Conservation (phyloP, 1,140 invertebrate species). For the Drosophila ambigua region DNA sequence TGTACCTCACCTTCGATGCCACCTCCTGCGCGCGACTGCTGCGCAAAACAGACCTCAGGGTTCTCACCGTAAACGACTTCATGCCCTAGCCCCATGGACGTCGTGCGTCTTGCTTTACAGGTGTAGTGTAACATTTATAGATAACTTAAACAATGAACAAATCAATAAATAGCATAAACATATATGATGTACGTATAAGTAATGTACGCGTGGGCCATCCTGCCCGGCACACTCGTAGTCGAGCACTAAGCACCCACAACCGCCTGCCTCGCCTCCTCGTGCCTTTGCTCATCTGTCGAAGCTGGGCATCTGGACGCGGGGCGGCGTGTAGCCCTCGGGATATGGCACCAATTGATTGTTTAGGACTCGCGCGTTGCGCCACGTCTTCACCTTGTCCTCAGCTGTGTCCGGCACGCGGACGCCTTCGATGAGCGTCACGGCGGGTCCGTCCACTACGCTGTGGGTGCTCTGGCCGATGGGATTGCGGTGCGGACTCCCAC, state of each 20-base stretch:
- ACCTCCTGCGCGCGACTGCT: constrained; percentile 48
- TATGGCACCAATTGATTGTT: constrained; percentile 91
- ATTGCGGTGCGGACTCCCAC: constrained; percentile 52
- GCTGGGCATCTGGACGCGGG: constrained; percentile 84
- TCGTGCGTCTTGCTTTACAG: constrained; percentile 25
- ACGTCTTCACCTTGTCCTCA: constrained; percentile 90
- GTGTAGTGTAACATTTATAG: constrained; percentile 72
- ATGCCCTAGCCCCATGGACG: constrained; percentile 42
- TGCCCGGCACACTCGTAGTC: constrained; percentile 11
- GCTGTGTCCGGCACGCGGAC: constrained; percentile 92
- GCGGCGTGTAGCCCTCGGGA: constrained; percentile 87
- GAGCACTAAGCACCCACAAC: constrained; percentile 29
- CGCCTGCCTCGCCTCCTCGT: neutral
- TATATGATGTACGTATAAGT: neutral
- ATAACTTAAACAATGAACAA: constrained; percentile 71
- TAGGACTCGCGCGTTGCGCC: constrained; percentile 93
- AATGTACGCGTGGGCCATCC: neutral
- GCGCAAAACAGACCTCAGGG: constrained; percentile 62
- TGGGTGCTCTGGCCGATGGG: constrained; percentile 71
- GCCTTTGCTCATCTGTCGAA: constrained; percentile 67
- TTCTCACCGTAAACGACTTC: constrained; percentile 74
- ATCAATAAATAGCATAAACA: constrained; percentile 65
- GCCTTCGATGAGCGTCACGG: constrained; percentile 89
- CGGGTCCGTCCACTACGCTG: constrained; percentile 72
- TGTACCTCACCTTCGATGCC: constrained; percentile 62